Evolutionary conservation across 2,113 vertebrate genomes (phyloP).

Genomic region (Panthera leo): DNA sequence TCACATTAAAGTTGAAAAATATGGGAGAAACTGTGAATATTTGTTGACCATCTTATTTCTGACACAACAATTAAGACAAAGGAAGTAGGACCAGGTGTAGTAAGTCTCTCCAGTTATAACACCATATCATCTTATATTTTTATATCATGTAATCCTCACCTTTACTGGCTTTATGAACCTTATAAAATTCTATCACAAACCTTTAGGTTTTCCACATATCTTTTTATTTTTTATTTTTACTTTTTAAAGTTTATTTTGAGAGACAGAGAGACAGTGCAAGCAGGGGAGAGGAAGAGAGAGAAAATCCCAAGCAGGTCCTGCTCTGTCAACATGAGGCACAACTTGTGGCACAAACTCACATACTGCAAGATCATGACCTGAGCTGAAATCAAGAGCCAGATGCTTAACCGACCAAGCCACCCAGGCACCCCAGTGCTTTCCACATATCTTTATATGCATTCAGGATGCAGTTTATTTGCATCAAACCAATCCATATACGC

Average conservation of each 20-base stretch:
- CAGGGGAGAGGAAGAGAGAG: no score
- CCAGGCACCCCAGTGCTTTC: background rate
- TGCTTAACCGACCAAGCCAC: no score
- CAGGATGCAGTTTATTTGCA: background rate
- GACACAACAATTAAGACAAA: background rate
- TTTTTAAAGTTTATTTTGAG: no score
- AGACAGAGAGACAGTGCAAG: no score
- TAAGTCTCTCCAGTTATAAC: background rate
- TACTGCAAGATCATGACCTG: no score
- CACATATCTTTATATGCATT: background rate
- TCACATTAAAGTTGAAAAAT: background rate
- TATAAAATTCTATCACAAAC: background rate
- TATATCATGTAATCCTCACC: background rate
- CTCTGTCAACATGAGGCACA: no score
- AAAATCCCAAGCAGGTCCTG: no score
- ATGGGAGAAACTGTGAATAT: background rate
- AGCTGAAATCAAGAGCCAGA: no score
- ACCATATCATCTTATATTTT: background rate
- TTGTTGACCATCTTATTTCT: background rate
- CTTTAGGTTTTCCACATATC: background rate
- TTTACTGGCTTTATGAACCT: background rate
- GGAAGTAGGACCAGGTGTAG: background rate
- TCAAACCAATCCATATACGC: background rate
- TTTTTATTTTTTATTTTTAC: background rate
- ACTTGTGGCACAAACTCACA: no score